Evolutionary conservation across 1,140 invertebrate species (phyloP), one percentile per base, ranked within the genome.

Genomic region (Rhynchophorus ferrugineus): DNA sequence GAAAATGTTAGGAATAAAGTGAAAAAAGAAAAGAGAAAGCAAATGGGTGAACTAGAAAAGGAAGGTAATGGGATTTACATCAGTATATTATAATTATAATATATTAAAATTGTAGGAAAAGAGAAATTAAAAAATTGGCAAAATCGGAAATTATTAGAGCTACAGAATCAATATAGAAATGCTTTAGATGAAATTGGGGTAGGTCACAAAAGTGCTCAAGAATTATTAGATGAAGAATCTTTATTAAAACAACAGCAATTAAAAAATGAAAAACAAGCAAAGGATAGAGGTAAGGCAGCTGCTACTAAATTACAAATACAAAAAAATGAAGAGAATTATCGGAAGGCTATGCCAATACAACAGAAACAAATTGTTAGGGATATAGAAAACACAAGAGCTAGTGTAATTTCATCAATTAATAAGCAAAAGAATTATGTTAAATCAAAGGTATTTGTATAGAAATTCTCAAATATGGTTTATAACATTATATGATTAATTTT

Each of bases 171-270:
- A 47, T 76, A 75, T 60, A 56, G 69, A 41, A 69, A 75, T 37
- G 72, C 72, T 43, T 60, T 76, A 57, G 69, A 72, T 39, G 70
- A 75, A 57, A 73, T 78, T 42, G 75, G 74, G 24, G 48, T 68
- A 17, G 75, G 71, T 2, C 75, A 76, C 60, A 56, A 63, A 33
- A 60, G 68, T 37, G 75, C 75, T 20, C 38, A 61, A 17, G 42
- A 51, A 22, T 51, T 64, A 21, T 64, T 66, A 6, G 57, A 72
- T 54, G 64, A 68, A 21, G 60, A 69, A 44, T 50, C 59, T 35
- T 61, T 70, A 7, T 52, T 69, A 18, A 58, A 68, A 41, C 49
- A 59, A 14, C 56, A 64, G 50, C 57, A 59, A 29, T 54, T 62
- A 22, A 62, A 57, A 49, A 71, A 74, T 56, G 62, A 69, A 54